Evolutionary conservation across 2,113 vertebrate species (phyloP).

Genomic region (Amazona guildingii): DNA sequence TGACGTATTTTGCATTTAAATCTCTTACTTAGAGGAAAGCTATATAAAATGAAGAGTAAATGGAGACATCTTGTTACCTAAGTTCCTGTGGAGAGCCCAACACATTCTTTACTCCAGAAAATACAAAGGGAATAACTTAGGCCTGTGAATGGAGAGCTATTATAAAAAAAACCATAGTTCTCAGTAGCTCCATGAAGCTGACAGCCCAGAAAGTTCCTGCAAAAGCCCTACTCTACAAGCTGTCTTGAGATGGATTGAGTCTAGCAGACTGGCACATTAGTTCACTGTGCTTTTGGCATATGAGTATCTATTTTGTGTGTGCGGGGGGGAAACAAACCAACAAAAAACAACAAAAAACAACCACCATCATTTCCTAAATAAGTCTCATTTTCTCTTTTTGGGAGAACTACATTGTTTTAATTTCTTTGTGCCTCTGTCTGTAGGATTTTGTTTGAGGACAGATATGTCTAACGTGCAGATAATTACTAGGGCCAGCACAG

Average conservation of each 20-base stretch:
- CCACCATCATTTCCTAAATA: neutral
- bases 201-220: neutral
- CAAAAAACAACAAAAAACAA: neutral
- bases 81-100: neutral
- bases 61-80: neutral
- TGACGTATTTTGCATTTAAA: neutral
- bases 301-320: neutral
- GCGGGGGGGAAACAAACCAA: neutral
- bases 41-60: neutral
- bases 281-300: neutral
- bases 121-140: neutral
- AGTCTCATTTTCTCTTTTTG: neutral
- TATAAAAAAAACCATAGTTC: neutral
- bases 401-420: neutral
- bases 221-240: neutral
- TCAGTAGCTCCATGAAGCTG: neutral
- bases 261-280: neutral
- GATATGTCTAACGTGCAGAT: neutral
- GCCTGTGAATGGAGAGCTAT: neutral
- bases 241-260: neutral
- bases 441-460: neutral
- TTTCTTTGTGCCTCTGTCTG: neutral
- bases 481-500: neutral
- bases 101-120: neutral
- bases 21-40: neutral